phyloP scores from a whole-genome alignment of 2,797 vertebrate species.

The Streptopelia turtur region DNA sequence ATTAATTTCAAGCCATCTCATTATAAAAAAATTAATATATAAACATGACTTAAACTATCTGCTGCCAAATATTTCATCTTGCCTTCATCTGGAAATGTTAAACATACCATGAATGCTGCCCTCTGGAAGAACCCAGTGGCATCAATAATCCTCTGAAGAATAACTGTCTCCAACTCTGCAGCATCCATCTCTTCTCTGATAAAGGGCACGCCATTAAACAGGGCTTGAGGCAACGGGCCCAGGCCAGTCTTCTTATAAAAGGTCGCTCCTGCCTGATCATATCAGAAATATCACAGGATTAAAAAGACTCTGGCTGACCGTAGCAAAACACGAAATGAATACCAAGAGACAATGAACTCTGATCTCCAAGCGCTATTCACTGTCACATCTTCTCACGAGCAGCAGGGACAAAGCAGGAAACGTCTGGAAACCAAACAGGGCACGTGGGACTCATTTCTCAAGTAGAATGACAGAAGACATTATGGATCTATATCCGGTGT shows the following conservation, averaged over 20 bases:
- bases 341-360: constrained; percentile 3
- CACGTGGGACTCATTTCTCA: neutral
- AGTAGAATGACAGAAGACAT: neutral
- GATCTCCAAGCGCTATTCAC: neutral
- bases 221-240: constrained; percentile 87
- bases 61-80: neutral
- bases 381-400: neutral
- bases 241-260: constrained; percentile 92
- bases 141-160: constrained; percentile 91
- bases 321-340: constrained; percentile 36
- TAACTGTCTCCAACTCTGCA: constrained; percentile 86
- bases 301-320: constrained; percentile 44
- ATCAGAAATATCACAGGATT: constrained; percentile 69
- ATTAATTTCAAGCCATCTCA: constrained; percentile 2
- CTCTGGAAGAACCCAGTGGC: constrained; percentile 87
- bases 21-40: neutral
- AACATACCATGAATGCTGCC: constrained; percentile 88
- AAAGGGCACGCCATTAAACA: constrained; percentile 94
- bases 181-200: constrained; percentile 86
- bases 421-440: neutral
- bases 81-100: constrained; percentile 36
- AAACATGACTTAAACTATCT: neutral
- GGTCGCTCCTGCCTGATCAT: constrained; percentile 84
- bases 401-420: neutral
- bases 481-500: neutral